A percentile compares a stretch with the other conserved stretches of the same genome.
phyloP scores from a whole-genome alignment of 1,140 invertebrate species.

The Macrocentrus cingulum region DNA sequence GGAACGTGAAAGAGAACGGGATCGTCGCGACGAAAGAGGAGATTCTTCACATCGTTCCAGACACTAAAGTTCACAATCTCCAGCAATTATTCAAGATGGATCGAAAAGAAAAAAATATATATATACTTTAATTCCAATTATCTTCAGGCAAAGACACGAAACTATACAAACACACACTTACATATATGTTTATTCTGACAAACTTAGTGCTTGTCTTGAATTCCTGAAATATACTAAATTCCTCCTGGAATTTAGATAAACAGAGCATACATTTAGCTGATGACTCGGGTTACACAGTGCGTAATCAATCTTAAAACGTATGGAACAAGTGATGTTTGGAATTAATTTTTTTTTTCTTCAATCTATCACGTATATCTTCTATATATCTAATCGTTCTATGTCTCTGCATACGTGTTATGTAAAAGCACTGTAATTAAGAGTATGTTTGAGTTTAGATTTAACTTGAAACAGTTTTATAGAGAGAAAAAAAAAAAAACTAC shows the following conservation, averaged over 20 bases:
- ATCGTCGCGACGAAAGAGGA: slow-evolving; percentile 67
- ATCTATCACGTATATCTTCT: slow-evolving; percentile 31
- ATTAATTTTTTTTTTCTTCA: slow-evolving; percentile 29
- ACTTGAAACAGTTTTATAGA: slow-evolving; percentile 27
- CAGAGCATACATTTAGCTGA: no score
- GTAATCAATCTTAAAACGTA: slow-evolving; percentile 24
- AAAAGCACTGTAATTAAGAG: slow-evolving; percentile 36
- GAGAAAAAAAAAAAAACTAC: slow-evolving; percentile 11
- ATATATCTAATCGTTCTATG: slow-evolving; percentile 25
- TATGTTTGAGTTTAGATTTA: slow-evolving; percentile 35
- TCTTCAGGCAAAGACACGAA: no score
- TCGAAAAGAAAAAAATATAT: slow-evolving; percentile 8
- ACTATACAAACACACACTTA: no score
- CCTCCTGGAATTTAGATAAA: no score
- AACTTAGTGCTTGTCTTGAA: no score
- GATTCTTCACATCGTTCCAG: slow-evolving; percentile 70
- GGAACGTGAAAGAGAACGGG: slow-evolving; percentile 67
- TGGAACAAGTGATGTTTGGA: not conserved
- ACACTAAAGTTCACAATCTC: slow-evolving; percentile 57
- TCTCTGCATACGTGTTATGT: slow-evolving; percentile 31
- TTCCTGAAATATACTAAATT: no score
- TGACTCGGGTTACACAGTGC: slow-evolving; percentile 1
- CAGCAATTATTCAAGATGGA: not conserved
- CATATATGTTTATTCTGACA: no score
- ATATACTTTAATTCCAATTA: not conserved